A percentile compares a stretch with the other conserved stretches of the same genome.
Conservation (phyloP, 2,888 invertebrate species). For the Baronia brevicornis region DNA sequence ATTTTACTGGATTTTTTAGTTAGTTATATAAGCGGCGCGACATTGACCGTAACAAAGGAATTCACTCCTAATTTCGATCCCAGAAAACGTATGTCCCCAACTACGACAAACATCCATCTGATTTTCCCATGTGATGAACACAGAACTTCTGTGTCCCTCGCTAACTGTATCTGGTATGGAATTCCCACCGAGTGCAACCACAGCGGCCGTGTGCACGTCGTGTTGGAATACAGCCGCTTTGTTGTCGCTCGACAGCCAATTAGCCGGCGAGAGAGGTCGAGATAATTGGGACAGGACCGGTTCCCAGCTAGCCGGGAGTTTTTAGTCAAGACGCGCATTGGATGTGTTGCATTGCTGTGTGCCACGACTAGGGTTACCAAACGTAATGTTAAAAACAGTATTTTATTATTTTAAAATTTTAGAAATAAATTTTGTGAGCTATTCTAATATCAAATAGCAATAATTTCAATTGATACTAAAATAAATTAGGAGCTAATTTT, state of each 20-base stretch:
- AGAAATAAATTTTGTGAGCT: too few relatives aligned
- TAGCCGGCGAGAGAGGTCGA: slow-evolving; percentile 34
- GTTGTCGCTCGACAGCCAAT: slow-evolving; percentile 33
- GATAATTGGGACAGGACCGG: slow-evolving; percentile 55
- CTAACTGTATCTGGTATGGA: slow-evolving; percentile 3
- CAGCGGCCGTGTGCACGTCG: slow-evolving; percentile 1
- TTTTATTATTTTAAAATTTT: too few relatives aligned
- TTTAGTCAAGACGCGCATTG: slow-evolving; percentile 21
- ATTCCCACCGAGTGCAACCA: slow-evolving; percentile 4
- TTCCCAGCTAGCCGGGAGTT: slow-evolving; percentile 26
- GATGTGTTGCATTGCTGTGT: slow-evolving; percentile 21
- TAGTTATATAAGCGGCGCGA: too few relatives aligned
- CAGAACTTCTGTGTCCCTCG: slow-evolving; percentile 1
- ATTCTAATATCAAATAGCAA: too few relatives aligned
- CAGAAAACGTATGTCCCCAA: slow-evolving; percentile 3
- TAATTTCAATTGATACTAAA: too few relatives aligned
- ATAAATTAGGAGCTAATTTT: too few relatives aligned
- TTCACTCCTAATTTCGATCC: slow-evolving; percentile 9
- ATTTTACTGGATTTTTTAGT: too few relatives aligned
- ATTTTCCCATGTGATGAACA: neutral
- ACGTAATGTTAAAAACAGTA: too few relatives aligned
- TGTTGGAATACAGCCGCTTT: slow-evolving; percentile 11
- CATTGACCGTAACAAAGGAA: slow-evolving; percentile 1
- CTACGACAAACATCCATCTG: slow-evolving; percentile 9
- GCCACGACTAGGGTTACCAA: too few relatives aligned